phyloP scores from a whole-genome alignment of 2,888 invertebrate species.

The Mechanitis mazaeus region DNA sequence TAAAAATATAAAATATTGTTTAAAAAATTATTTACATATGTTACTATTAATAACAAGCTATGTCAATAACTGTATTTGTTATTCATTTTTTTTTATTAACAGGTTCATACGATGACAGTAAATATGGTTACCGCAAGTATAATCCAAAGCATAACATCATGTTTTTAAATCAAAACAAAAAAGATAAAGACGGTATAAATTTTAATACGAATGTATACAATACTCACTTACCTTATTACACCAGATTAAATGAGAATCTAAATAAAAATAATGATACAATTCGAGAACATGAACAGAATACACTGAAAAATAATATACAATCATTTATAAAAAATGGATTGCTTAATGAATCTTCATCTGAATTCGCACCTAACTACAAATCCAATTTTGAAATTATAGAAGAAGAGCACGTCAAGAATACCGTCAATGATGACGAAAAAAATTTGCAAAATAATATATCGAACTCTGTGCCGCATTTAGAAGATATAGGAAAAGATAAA shows the following conservation, averaged over 20 bases:
- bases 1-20: too few relatives aligned
- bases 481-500: neutral
- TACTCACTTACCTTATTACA: too few relatives aligned
- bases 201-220: too few relatives aligned
- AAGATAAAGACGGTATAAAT: neutral
- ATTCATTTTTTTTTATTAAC: slow-evolving; percentile 31
- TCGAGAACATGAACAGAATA: slow-evolving; percentile 11
- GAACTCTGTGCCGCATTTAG: neutral
- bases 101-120: slow-evolving; percentile 59
- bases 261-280: slow-evolving; percentile 19
- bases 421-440: too few relatives aligned
- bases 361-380: too few relatives aligned
- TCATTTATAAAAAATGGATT: too few relatives aligned
- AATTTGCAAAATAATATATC: too few relatives aligned
- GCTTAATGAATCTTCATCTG: too few relatives aligned
- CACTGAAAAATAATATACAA: too few relatives aligned
- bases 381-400: too few relatives aligned
- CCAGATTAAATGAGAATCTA: slow-evolving; percentile 25
- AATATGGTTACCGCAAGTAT: slow-evolving; percentile 57
- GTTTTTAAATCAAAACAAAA: neutral
- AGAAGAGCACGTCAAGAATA: too few relatives aligned
- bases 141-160: slow-evolving; percentile 26
- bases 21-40: neutral
- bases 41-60: neutral
- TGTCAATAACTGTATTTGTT: neutral